Conservation (phyloP, 2,797 vertebrate species). For the Dipus sagitta region DNA sequence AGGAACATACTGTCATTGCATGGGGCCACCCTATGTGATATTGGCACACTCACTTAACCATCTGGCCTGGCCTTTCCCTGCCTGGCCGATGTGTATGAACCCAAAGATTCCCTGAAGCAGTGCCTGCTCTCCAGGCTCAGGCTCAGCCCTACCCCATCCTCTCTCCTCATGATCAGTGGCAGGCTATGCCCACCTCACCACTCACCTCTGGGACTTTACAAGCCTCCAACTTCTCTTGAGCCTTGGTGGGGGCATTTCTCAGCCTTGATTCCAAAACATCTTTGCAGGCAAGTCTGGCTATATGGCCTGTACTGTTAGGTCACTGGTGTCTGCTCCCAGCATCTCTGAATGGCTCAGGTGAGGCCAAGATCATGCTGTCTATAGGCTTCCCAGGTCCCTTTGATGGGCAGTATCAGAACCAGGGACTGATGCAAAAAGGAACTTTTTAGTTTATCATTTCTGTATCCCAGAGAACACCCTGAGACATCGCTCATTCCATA, state of each 20-base stretch:
- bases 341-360: not conserved
- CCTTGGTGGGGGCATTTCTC: accelerated
- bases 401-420: not conserved
- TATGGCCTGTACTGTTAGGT: accelerated
- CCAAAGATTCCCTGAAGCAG: not conserved
- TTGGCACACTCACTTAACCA: no score
- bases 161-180: not conserved
- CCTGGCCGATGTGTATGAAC: not conserved
- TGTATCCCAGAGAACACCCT: not conserved
- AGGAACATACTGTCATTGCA: accelerated
- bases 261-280: not conserved
- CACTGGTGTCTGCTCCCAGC: not conserved
- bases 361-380: not conserved
- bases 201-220: not conserved
- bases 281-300: not conserved
- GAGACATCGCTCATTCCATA: not conserved
- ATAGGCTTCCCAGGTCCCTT: not conserved
- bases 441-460: no score
- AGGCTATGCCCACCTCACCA: accelerated
- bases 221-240: not conserved
- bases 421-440: accelerated
- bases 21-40: no score
- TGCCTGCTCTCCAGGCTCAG: accelerated
- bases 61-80: not conserved
- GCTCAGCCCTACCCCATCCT: not conserved